These are phyloP conservation scores for Palythoa caribaeorum DNA, from an alignment of 92 coral and sea anemone genomes.

Conservation along the genomic window DNA sequence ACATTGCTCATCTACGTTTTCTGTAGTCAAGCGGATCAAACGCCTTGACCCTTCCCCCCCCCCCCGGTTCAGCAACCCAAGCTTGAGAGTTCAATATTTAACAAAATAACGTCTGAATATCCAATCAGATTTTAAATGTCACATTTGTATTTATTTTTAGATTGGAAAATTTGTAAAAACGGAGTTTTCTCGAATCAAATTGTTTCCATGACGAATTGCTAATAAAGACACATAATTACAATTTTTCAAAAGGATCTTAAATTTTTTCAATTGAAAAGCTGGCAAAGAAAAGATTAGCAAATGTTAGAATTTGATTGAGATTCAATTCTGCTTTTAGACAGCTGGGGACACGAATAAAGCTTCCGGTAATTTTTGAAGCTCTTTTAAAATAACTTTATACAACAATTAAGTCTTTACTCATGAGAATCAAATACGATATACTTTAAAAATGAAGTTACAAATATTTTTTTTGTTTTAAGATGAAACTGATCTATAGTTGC, in stretches of 20 bases:
- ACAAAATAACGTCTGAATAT: background rate
- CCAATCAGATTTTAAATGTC: constrained; percentile 16
- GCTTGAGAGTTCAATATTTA: background rate
- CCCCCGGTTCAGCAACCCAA: no score
- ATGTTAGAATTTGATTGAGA: background rate
- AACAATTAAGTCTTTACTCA: constrained; percentile 13
- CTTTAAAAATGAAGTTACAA: constrained; percentile 16
- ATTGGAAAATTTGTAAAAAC: constrained; percentile 2
- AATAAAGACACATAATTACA: constrained; percentile 32
- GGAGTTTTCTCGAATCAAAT: constrained; percentile 28
- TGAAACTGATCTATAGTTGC: background rate
- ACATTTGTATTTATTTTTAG: background rate
- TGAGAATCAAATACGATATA: constrained; percentile 23
- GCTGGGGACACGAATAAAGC: background rate
- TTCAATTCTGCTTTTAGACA: background rate
- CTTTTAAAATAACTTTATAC: background rate
- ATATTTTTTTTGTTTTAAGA: background rate
- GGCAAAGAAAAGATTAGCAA: background rate
- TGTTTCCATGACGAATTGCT: constrained; percentile 42
- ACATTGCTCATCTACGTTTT: no score
- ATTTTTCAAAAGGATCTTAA: background rate
- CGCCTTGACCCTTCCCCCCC: no score
- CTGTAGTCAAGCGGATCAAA: no score
- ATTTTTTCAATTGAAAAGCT: background rate
- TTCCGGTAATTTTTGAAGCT: background rate